A percentile compares a stretch with the other conserved stretches of the same genome.
Conservation (phyloP, 2,113 vertebrate species). For the Lamprotornis superbus region DNA sequence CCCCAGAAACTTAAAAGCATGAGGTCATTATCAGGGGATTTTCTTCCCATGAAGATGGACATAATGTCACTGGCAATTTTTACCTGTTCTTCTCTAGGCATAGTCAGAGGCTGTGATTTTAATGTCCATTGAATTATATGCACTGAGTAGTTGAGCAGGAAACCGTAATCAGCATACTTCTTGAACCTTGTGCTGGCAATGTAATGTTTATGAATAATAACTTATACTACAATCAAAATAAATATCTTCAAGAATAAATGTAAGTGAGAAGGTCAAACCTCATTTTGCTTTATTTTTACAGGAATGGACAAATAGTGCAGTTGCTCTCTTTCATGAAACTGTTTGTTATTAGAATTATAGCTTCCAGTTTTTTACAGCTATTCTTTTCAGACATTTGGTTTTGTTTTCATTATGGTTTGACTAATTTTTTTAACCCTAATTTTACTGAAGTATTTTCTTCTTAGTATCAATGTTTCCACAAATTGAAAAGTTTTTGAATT, state of each 20-base stretch:
- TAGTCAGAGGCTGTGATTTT: neutral
- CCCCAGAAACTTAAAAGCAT: neutral
- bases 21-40: neutral
- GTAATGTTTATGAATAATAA: slow-evolving; percentile 12
- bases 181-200: neutral
- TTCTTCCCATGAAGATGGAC: neutral
- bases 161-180: neutral
- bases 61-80: neutral
- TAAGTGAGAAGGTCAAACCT: neutral
- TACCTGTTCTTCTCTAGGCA: neutral
- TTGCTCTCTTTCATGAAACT: neutral
- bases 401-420: neutral
- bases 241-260: neutral
- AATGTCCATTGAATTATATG: neutral
- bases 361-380: neutral
- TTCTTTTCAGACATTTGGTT: neutral
- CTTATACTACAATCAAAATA: neutral
- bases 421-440: neutral
- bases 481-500: neutral
- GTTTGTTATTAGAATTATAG: neutral
- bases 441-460: neutral
- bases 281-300: slow-evolving; percentile 37
- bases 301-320: neutral
- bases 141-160: neutral
- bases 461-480: neutral